These are phyloP conservation scores for Petromus typicus DNA, from an alignment of 2,113 vertebrate species.

Conservation along the genomic window DNA sequence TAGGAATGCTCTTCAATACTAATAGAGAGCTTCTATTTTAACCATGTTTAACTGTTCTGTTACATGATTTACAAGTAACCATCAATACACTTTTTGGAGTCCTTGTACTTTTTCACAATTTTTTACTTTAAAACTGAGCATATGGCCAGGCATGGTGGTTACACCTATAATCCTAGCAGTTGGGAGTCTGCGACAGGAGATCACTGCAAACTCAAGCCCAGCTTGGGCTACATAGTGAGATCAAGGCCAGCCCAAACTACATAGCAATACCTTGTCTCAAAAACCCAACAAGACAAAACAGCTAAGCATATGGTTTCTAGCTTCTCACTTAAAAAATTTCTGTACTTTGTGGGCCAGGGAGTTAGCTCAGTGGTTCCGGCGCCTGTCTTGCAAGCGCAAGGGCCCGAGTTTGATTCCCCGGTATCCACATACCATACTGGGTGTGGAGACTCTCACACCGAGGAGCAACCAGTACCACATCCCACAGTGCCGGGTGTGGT, in stretches of 20 bases:
- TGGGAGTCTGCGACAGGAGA: not conserved
- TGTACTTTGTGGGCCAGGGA: too few species aligned
- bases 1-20: conserved; percentile 72
- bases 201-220: not conserved
- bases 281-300: not conserved
- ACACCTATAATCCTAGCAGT: not conserved
- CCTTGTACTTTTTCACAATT: conserved; percentile 90
- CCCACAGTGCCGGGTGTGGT: too few species aligned
- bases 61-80: conserved; percentile 94
- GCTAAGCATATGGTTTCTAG: conserved; percentile 80
- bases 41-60: conserved; percentile 89
- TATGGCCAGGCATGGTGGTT: not conserved
- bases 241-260: too few species aligned
- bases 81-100: conserved; percentile 90
- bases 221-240: not conserved
- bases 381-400: too few species aligned
- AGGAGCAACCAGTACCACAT: too few species aligned
- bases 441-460: too few species aligned
- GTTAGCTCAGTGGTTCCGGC: too few species aligned
- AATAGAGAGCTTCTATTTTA: conserved; percentile 88
- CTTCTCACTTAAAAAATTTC: conserved; percentile 88
- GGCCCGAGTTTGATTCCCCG: too few species aligned
- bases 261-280: not conserved
- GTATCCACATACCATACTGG: too few species aligned
- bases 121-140: conserved; percentile 90